A percentile compares a stretch with the other conserved stretches of the same genome.
These are phyloP conservation scores for Apodemia duryi DNA, from an alignment of 2,888 invertebrate genomes.

Conservation along the genomic window DNA sequence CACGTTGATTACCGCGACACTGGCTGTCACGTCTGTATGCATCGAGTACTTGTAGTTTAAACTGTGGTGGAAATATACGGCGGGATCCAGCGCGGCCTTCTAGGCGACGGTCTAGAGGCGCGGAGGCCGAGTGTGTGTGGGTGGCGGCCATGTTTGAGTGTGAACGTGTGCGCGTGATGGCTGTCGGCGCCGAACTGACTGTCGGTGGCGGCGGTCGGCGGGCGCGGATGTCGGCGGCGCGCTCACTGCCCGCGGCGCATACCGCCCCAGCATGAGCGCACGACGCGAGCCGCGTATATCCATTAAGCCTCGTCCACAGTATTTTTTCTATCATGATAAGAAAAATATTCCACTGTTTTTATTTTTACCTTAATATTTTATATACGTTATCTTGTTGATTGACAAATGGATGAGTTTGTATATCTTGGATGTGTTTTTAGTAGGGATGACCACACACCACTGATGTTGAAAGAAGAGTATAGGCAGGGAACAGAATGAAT, in stretches of 20 bases:
- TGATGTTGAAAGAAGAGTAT: too few species aligned
- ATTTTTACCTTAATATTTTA: not conserved
- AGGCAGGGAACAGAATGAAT: too few species aligned
- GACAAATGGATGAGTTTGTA: too few species aligned
- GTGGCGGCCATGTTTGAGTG: constrained; percentile 62
- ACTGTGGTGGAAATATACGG: constrained; percentile 92
- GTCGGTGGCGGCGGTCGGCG: constrained; percentile 64
- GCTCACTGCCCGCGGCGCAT: constrained; percentile 71
- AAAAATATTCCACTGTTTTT: not conserved
- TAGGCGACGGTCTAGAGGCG: constrained; percentile 69
- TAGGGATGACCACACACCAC: too few species aligned
- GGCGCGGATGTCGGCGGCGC: constrained; percentile 76
- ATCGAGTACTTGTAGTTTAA: constrained; percentile 92
- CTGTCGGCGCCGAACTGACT: constrained; percentile 77
- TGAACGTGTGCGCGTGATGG: constrained; percentile 68
- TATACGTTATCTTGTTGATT: too few species aligned
- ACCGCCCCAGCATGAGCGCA: constrained; percentile 67
- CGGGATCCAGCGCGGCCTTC: constrained; percentile 87
- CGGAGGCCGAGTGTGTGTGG: constrained; percentile 69
- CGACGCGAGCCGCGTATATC: constrained; percentile 69
- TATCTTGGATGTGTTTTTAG: too few species aligned
- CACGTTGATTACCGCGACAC: constrained; percentile 93
- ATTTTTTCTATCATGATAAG: not conserved
- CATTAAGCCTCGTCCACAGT: constrained; percentile 44
- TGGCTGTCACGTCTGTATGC: constrained; percentile 92